Percentiles rank a stretch among this genome's conserved stretches.
phyloP scores from a whole-genome alignment of 2,113 vertebrate species.

The Solea solea region DNA sequence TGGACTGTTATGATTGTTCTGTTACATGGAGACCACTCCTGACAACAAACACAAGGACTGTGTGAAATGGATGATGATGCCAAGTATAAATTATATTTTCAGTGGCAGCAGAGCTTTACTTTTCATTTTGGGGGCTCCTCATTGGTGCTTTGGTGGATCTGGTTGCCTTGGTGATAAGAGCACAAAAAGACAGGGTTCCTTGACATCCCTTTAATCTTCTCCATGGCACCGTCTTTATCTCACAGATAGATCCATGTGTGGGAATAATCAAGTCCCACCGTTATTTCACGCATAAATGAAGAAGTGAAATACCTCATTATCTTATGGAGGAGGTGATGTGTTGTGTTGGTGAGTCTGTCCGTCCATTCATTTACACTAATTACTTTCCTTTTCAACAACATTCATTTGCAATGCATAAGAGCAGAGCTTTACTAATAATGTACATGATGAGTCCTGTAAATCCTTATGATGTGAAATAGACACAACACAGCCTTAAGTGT shows the following conservation, averaged over 20 bases:
- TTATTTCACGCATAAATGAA: conserved; percentile 10
- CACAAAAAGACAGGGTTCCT: conserved; percentile 26
- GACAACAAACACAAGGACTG: background rate
- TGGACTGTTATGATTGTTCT: background rate
- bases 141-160: conserved; percentile 26
- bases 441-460: background rate
- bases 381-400: conserved; percentile 13
- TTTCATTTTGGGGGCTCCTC: conserved; percentile 42
- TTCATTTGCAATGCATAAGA: conserved; percentile 23
- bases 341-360: conserved; percentile 3
- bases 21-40: conserved; percentile 4
- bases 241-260: conserved; percentile 1
- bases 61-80: too few relatives aligned
- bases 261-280: conserved; percentile 1
- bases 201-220: conserved; percentile 43
- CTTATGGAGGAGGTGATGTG: background rate
- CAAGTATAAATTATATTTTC: too few relatives aligned
- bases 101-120: background rate
- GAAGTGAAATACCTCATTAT: background rate
- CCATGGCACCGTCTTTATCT: conserved; percentile 39
- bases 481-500: background rate
- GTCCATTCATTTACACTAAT: conserved; percentile 21
- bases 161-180: conserved; percentile 69
- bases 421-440: conserved; percentile 1
- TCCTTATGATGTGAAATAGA: background rate